Percentiles rank a stretch among this genome's conserved stretches.
These are phyloP conservation scores for Ectropis grisescens DNA, from an alignment of 1,140 invertebrate species.

Conservation along the genomic window DNA sequence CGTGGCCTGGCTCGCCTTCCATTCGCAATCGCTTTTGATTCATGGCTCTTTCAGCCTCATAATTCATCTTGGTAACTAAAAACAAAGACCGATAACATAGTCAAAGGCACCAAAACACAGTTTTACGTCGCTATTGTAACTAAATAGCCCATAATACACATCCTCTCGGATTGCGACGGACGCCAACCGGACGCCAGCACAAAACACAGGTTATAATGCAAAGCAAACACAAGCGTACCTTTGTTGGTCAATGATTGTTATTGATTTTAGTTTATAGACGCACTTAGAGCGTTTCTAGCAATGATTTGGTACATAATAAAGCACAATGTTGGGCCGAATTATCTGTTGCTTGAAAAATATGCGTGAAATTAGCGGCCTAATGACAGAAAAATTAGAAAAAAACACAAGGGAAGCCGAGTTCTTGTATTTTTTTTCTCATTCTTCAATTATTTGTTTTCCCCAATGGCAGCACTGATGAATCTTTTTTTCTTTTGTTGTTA, in stretches of 20 bases:
- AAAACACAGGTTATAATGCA: conserved; percentile 68
- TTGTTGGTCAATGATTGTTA: conserved; percentile 64
- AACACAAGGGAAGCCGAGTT: conserved; percentile 65
- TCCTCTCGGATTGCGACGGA: conserved; percentile 57
- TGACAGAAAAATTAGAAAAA: conserved; percentile 68
- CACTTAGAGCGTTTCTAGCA: conserved; percentile 42
- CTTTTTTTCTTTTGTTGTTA: too few relatives aligned
- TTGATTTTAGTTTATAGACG: conserved; percentile 64
- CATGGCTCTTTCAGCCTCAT: conserved; percentile 68
- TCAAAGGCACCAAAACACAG: conserved; percentile 21
- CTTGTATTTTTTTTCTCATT: conserved; percentile 54
- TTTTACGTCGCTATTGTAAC: conserved; percentile 22
- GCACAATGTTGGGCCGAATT: conserved; percentile 49
- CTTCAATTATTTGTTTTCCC: too few relatives aligned
- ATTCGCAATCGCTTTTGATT: conserved; percentile 67
- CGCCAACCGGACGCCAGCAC: conserved; percentile 68
- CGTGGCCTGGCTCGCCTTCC: conserved; percentile 65
- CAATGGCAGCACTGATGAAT: too few relatives aligned
- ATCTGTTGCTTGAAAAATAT: conserved; percentile 65
- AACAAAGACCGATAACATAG: conserved; percentile 37
- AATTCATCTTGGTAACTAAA: conserved; percentile 68
- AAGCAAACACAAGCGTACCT: conserved; percentile 69
- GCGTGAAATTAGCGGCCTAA: conserved; percentile 58
- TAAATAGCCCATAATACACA: conserved; percentile 33
- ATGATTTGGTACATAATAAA: conserved; percentile 57